phyloP scores from a whole-genome alignment of 2,888 invertebrate genomes.

The Apantesis nais region DNA sequence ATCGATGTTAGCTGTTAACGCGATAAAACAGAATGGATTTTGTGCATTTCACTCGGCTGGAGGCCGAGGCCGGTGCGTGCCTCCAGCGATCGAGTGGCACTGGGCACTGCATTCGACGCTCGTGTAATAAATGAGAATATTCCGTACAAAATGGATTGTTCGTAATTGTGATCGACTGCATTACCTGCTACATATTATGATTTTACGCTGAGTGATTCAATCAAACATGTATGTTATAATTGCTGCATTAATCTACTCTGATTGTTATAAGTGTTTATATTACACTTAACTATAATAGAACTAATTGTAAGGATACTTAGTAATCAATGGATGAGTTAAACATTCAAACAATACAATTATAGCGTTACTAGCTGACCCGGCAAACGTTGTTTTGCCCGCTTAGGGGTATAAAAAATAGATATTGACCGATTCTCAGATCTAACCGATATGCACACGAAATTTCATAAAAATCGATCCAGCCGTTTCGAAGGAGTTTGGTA shows the following conservation, averaged over 20 bases:
- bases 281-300: slow-evolving; percentile 10
- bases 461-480: no score
- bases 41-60: slow-evolving; percentile 79
- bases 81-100: slow-evolving; percentile 47
- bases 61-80: slow-evolving; percentile 64
- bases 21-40: slow-evolving; percentile 83
- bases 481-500: no score
- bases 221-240: slow-evolving; percentile 33
- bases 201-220: slow-evolving; percentile 36
- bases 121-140: slow-evolving; percentile 51
- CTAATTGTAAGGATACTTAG: slow-evolving; percentile 4
- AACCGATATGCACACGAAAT: no score
- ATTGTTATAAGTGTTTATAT: slow-evolving; percentile 11
- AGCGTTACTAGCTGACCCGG: no score
- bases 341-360: neutral
- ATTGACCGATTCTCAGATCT: no score
- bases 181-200: slow-evolving; percentile 23
- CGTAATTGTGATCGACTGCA: slow-evolving; percentile 40
- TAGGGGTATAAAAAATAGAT: no score
- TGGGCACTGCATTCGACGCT: slow-evolving; percentile 50
- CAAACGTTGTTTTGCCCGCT: no score
- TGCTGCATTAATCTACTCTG: slow-evolving; percentile 9
- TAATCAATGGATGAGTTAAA: neutral
- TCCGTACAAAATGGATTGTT: slow-evolving; percentile 43
- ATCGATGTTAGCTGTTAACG: slow-evolving; percentile 53